These are phyloP conservation scores for Drusus annulatus DNA, from an alignment of 1,140 invertebrate species.

Conservation along the genomic window DNA sequence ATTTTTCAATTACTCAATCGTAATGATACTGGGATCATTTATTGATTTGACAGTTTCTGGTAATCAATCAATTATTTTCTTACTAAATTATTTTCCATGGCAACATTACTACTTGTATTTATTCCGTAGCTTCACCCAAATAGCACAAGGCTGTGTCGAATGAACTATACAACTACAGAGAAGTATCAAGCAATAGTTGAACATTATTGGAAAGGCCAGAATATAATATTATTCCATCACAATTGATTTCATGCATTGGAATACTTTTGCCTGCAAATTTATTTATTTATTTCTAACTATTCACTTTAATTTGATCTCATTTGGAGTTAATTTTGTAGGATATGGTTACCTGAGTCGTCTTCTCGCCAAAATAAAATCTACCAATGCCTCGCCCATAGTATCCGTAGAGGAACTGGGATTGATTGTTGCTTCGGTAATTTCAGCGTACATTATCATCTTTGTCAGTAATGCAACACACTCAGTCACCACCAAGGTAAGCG, in stretches of 20 bases:
- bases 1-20: conserved; percentile 38
- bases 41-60: conserved; percentile 46
- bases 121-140: too few species aligned
- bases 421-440: conserved; percentile 35
- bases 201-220: too few species aligned
- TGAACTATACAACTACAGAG: too few species aligned
- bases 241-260: too few species aligned
- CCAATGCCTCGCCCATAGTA: background rate
- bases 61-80: background rate
- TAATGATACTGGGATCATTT: conserved; percentile 32
- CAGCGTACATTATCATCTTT: conserved; percentile 8
- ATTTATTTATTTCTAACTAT: too few species aligned
- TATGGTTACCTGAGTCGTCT: conserved; percentile 47
- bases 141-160: too few species aligned
- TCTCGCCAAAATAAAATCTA: conserved; percentile 27
- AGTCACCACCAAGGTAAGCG: conserved; percentile 33
- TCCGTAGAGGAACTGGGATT: conserved; percentile 44
- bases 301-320: too few species aligned
- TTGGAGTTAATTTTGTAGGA: conserved; percentile 35
- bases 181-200: too few species aligned
- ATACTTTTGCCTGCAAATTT: too few species aligned
- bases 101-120: too few species aligned
- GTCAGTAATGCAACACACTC: conserved; percentile 30
- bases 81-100: too few species aligned
- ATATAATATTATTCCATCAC: too few species aligned